A percentile compares a stretch with the other conserved stretches of the same genome.
Evolutionary conservation across 2,888 invertebrate genomes (phyloP).

Genomic region (Plebejus melissa): DNA sequence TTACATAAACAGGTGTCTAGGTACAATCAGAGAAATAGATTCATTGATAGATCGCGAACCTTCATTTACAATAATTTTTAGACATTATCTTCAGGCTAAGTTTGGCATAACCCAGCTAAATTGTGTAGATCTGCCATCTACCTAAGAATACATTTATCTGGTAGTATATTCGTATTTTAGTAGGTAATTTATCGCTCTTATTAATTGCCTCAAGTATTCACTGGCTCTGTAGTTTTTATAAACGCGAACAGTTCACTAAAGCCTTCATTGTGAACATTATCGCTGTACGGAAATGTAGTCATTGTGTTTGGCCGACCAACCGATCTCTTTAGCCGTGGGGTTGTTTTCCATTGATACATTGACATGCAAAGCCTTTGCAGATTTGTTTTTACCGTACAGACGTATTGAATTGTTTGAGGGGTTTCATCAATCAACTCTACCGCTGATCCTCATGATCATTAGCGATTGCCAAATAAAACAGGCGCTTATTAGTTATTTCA

Average conservation of each 20-base stretch:
- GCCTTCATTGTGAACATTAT: constrained; percentile 33
- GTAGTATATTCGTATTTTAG: not conserved
- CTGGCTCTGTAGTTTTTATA: not conserved
- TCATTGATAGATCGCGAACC: not conserved
- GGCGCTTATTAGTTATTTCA: not conserved
- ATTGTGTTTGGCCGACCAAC: constrained; percentile 38
- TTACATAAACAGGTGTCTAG: not conserved
- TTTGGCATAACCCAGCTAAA: not conserved
- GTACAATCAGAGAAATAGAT: not conserved
- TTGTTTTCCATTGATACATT: constrained; percentile 31
- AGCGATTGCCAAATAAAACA: constrained; percentile 4
- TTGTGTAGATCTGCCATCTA: not conserved
- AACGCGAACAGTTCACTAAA: constrained; percentile 28
- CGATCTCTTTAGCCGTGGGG: constrained; percentile 34
- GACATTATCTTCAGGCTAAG: too few relatives aligned
- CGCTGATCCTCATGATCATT: constrained; percentile 2
- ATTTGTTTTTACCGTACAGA: constrained; percentile 9
- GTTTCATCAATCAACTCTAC: constrained; percentile 19
- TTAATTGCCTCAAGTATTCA: not conserved
- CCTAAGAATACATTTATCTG: not conserved
- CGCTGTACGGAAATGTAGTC: constrained; percentile 30
- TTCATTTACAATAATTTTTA: not conserved
- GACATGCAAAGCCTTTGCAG: constrained; percentile 24
- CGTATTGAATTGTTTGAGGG: constrained; percentile 15
- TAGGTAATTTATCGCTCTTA: constrained; percentile 1